A percentile compares a stretch with the other conserved stretches of the same genome.
phyloP scores from a whole-genome alignment of 2,113 vertebrate species.

The Pelusios castaneus region DNA sequence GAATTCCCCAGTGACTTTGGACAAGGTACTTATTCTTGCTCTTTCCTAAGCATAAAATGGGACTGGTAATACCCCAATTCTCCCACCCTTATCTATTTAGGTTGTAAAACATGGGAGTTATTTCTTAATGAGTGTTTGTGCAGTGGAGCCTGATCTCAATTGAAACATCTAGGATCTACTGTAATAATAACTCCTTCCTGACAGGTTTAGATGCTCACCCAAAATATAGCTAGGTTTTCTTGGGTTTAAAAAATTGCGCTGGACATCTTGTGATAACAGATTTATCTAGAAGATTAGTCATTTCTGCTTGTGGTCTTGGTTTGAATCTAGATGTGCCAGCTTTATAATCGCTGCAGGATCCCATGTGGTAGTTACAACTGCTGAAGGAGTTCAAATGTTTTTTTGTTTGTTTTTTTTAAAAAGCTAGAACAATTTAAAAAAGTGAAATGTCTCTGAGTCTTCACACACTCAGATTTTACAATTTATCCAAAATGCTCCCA shows the following conservation, averaged over 20 bases:
- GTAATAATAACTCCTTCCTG: neutral
- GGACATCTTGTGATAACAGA: neutral
- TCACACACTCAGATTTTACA: neutral
- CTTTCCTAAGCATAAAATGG: neutral
- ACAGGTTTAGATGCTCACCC: neutral
- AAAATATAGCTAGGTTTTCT: neutral
- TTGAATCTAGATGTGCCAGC: neutral
- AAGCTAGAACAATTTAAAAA: conserved; percentile 29
- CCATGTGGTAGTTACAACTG: neutral
- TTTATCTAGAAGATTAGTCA: neutral
- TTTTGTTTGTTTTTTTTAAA: neutral
- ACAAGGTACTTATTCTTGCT: neutral
- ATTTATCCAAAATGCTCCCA: neutral
- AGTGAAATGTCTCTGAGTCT: neutral
- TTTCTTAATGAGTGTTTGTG: neutral
- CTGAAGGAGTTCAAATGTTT: neutral
- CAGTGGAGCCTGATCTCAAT: neutral
- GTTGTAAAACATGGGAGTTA: neutral
- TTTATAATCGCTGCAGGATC: neutral
- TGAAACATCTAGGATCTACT: neutral
- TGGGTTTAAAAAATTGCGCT: neutral
- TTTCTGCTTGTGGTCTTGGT: neutral
- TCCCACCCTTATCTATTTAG: neutral
- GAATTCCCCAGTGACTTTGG: neutral
- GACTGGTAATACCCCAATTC: rapidly evolving